phyloP scores from a whole-genome alignment of 2,113 vertebrate species.

The Marmota flaviventris region DNA sequence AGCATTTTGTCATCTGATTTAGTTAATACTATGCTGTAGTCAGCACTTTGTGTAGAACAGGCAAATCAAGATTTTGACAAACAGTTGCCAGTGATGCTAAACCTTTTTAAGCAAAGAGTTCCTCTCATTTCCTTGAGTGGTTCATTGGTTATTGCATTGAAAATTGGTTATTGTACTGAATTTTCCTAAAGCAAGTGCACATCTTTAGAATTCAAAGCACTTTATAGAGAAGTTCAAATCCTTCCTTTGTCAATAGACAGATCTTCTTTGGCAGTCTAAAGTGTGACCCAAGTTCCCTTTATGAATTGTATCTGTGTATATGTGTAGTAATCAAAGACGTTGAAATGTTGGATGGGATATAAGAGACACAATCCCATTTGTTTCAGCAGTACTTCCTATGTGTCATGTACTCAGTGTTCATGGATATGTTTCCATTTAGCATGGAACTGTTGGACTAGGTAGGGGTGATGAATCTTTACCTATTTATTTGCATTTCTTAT shows the following conservation, averaged over 20 bases:
- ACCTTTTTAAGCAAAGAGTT: background rate
- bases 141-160: background rate
- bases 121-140: background rate
- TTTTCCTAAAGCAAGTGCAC: background rate
- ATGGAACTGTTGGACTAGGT: background rate
- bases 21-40: background rate
- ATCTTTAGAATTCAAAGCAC: conserved; percentile 42
- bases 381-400: background rate
- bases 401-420: background rate
- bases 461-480: background rate
- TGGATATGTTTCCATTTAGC: background rate
- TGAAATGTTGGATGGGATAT: background rate
- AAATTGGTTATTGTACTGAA: background rate
- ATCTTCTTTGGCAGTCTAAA: conserved; percentile 14
- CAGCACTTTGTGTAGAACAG: background rate
- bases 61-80: background rate
- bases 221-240: background rate
- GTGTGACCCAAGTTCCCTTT: background rate
- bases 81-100: background rate
- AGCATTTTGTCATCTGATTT: background rate
- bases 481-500: background rate
- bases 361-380: background rate
- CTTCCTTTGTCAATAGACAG: conserved; percentile 23
- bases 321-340: background rate
- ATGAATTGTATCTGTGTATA: background rate